Conservation (phyloP, 2,797 vertebrate genomes). For the Anolis apletophallus region DNA sequence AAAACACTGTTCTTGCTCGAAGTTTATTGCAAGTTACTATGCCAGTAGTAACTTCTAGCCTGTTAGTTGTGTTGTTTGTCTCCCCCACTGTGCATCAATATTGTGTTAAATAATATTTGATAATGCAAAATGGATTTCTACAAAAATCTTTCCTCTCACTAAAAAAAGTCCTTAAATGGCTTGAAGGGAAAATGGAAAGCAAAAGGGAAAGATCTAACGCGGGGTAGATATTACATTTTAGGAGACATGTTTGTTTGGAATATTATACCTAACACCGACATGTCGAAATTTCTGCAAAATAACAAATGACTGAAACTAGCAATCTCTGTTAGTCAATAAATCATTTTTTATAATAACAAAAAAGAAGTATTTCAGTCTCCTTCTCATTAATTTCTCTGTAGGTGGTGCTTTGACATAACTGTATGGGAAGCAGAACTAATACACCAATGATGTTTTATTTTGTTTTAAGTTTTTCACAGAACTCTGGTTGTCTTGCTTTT, state of each 20-base stretch:
- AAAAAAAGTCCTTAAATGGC: neutral
- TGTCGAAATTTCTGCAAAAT: conserved; percentile 37
- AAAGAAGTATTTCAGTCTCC: conserved; percentile 23
- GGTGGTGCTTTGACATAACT: conserved; percentile 30
- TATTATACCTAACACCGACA: conserved; percentile 16
- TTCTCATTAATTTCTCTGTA: conserved; percentile 41
- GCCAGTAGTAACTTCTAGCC: neutral
- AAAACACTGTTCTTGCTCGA: neutral
- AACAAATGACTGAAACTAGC: conserved; percentile 38
- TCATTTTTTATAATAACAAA: conserved; percentile 32
- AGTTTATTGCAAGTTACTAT: neutral
- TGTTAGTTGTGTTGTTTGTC: neutral
- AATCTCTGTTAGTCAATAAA: conserved; percentile 33
- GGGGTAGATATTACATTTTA: conserved; percentile 24
- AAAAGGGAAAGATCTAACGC: neutral
- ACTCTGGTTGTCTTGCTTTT: neutral
- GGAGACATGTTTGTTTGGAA: conserved; percentile 2
- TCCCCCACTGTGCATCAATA: neutral
- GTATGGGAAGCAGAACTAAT: conserved; percentile 7
- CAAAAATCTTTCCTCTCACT: neutral
- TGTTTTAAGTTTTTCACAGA: neutral
- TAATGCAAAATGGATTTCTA: conserved; percentile 6
- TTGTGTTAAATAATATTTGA: neutral
- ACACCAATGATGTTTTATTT: neutral
- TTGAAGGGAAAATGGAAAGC: neutral